Conservation (phyloP, 2,113 vertebrate species). For the Deroptyus accipitrinus region DNA sequence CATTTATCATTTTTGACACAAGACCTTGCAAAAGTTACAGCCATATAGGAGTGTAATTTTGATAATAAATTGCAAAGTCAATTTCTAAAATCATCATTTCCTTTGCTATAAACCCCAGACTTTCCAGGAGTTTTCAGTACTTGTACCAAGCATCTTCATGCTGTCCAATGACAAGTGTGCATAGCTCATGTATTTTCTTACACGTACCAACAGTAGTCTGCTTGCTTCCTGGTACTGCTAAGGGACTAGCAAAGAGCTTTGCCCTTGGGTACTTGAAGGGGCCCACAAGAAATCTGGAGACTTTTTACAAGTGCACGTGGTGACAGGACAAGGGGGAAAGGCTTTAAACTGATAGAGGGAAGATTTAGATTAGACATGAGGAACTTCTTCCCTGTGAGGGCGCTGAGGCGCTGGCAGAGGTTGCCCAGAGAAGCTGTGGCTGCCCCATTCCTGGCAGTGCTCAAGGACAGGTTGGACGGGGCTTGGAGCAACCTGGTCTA, state of each 20-base stretch:
- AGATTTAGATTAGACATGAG: background rate
- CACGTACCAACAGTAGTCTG: background rate
- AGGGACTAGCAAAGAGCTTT: background rate
- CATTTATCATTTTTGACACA: slow-evolving; percentile 42
- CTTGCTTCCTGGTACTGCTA: background rate
- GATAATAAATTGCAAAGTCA: background rate
- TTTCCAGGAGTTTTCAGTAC: background rate
- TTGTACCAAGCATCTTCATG: background rate
- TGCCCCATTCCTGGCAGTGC: background rate
- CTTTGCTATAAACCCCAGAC: background rate
- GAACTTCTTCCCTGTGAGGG: background rate
- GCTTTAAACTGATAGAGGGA: background rate
- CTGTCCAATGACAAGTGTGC: background rate
- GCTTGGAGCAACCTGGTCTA: background rate
- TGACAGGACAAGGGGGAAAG: background rate
- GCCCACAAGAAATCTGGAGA: background rate
- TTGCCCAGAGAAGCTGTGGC: background rate
- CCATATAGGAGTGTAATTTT: background rate
- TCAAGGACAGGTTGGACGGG: background rate
- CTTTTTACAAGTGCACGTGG: background rate
- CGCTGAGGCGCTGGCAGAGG: background rate
- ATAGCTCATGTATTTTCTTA: background rate
- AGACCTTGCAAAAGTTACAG: background rate
- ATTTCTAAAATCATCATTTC: background rate
- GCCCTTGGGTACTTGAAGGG: background rate